Evolutionary conservation across 2,113 vertebrate genomes (phyloP).

Genomic region (Orthonyx spaldingii): DNA sequence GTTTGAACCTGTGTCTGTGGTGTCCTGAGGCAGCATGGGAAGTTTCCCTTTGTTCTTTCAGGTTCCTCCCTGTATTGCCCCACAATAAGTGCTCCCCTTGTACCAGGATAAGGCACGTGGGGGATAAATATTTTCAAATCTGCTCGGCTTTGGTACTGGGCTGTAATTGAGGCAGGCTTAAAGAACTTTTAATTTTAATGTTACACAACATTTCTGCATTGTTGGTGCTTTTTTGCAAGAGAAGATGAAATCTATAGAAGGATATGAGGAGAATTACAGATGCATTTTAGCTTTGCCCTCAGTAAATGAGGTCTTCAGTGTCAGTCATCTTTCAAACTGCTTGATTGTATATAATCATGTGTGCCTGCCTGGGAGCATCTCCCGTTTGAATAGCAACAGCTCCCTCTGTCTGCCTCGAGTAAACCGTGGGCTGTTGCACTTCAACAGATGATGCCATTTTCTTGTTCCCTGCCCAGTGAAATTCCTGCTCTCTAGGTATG

Average conservation of each 20-base stretch:
- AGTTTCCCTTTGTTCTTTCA: background rate
- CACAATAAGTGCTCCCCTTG: background rate
- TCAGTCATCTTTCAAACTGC: constrained; percentile 10
- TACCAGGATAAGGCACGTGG: background rate
- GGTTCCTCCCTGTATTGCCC: background rate
- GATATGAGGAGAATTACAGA: background rate
- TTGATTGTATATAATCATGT: background rate
- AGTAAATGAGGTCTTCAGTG: constrained; percentile 16
- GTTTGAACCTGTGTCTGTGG: accelerated
- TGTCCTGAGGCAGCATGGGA: background rate
- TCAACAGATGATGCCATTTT: background rate
- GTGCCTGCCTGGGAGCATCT: background rate
- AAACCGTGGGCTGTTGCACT: background rate
- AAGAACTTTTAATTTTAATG: background rate
- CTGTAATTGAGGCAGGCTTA: background rate
- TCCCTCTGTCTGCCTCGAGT: constrained; percentile 22
- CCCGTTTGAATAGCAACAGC: background rate
- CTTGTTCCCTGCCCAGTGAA: background rate
- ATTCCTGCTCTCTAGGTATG: background rate
- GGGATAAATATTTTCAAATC: background rate
- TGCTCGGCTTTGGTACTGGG: background rate
- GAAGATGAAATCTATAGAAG: background rate
- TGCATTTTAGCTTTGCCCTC: constrained; percentile 24
- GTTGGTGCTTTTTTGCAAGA: background rate
- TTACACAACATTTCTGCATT: background rate